phyloP scores from a whole-genome alignment of 1,140 invertebrate genomes.

The Sarcophaga peregrina region DNA sequence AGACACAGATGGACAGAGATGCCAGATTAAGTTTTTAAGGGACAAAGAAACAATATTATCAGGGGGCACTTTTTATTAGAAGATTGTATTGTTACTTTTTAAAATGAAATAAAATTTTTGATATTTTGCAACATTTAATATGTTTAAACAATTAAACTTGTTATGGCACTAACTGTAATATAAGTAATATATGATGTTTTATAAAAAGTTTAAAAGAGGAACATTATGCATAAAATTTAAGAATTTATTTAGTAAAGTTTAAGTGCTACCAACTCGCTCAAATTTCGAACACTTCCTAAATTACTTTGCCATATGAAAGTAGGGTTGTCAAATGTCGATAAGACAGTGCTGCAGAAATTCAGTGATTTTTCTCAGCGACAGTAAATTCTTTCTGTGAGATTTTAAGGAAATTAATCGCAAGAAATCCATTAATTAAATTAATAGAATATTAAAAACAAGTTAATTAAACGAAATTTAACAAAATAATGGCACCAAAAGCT shows the following conservation, averaged over 20 bases:
- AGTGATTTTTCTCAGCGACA: constrained; percentile 8
- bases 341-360: neutral
- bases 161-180: no score
- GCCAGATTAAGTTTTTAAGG: neutral
- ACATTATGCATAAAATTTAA: no score
- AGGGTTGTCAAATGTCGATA: constrained; percentile 5
- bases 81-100: no score
- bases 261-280: neutral
- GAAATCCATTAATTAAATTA: constrained; percentile 30
- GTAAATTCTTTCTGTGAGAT: constrained; percentile 25
- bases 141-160: no score
- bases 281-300: constrained; percentile 14
- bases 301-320: neutral
- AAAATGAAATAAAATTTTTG: no score
- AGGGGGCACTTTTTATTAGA: neutral
- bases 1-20: neutral
- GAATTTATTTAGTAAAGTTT: no score
- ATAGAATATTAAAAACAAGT: neutral
- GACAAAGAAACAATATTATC: no score
- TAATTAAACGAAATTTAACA: constrained; percentile 43
- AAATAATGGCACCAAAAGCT: constrained; percentile 62
- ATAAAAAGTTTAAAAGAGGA: no score
- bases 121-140: no score
- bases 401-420: constrained; percentile 37
- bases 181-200: no score